Conservation (phyloP, 2,797 vertebrate genomes). For the Amphiprion clarkii region DNA sequence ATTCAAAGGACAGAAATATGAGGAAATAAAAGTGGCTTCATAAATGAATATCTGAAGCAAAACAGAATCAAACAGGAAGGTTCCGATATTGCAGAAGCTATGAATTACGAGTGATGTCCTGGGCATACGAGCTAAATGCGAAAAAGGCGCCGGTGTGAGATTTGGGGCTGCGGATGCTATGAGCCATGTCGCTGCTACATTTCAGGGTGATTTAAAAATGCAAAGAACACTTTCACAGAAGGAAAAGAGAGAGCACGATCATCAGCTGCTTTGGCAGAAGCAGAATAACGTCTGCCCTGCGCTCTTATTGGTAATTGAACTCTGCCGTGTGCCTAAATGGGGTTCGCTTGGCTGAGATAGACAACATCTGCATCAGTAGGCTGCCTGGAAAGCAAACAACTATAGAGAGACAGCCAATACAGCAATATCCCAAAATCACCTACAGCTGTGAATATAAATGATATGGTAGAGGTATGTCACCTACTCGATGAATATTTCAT, state of each 20-base stretch:
- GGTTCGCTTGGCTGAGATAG: conserved; percentile 43
- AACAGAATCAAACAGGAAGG: conserved; percentile 61
- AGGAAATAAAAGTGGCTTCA: conserved; percentile 64
- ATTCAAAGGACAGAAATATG: conserved; percentile 50
- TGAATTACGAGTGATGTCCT: conserved; percentile 62
- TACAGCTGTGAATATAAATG: conserved; percentile 22
- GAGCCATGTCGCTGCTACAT: conserved; percentile 51
- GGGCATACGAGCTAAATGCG: conserved; percentile 45
- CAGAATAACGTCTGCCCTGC: conserved; percentile 57
- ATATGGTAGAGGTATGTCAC: conserved; percentile 7
- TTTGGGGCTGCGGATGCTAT: conserved; percentile 48
- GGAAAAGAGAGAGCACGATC: conserved; percentile 40
- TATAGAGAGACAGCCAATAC: conserved; percentile 31
- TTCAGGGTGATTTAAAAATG: conserved; percentile 69
- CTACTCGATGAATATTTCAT: conserved; percentile 18
- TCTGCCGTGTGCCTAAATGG: conserved; percentile 61
- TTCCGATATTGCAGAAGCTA: conserved; percentile 52
- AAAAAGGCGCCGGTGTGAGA: conserved; percentile 41
- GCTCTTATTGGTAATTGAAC: conserved; percentile 74
- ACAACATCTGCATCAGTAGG: conserved; percentile 53
- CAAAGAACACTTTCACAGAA: conserved; percentile 54
- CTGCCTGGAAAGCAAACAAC: conserved; percentile 47
- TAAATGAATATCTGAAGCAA: conserved; percentile 57
- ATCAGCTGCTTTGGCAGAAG: conserved; percentile 63
- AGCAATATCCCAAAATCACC: conserved; percentile 37